phyloP scores from a whole-genome alignment of 2,797 vertebrate genomes.

The Cyclura pinguis region DNA sequence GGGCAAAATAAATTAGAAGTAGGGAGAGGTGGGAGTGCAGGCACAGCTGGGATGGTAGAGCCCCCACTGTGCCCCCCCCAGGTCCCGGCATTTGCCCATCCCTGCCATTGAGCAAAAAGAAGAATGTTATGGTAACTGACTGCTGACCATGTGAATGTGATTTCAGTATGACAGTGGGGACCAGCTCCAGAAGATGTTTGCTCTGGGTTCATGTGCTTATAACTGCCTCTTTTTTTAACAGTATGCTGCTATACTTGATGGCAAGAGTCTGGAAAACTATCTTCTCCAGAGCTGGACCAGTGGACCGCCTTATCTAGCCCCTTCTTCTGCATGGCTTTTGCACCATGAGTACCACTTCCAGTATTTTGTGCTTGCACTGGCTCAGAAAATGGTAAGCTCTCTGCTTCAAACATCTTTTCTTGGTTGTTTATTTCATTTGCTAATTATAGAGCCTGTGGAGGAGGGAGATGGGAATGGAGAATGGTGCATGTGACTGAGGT shows the following conservation, averaged over 20 bases:
- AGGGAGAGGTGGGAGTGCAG: no score
- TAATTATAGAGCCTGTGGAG: background rate
- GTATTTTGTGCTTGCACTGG: conserved; percentile 86
- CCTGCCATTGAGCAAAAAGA: background rate
- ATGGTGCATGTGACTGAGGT: background rate
- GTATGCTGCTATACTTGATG: conserved; percentile 83
- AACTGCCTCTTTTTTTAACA: conserved; percentile 66
- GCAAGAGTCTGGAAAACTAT: conserved; percentile 86
- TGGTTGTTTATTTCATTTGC: background rate
- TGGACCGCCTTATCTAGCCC: conserved; percentile 81
- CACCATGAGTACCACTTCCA: conserved; percentile 94
- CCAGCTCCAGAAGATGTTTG: background rate
- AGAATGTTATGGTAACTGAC: background rate
- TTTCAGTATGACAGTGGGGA: background rate
- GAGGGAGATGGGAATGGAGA: background rate
- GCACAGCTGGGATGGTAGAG: no score
- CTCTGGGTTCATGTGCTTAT: background rate
- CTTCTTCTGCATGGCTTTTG: conserved; percentile 87
- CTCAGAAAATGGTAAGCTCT: conserved; percentile 82
- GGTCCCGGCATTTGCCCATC: no score
- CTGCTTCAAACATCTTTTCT: background rate
- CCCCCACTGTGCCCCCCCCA: no score
- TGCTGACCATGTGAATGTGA: conserved; percentile 1
- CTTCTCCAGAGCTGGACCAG: conserved; percentile 83
- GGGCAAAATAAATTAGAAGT: no score